Evolutionary conservation across 2,797 vertebrate genomes (phyloP).

Genomic region (Mormyrops attenuatus): DNA sequence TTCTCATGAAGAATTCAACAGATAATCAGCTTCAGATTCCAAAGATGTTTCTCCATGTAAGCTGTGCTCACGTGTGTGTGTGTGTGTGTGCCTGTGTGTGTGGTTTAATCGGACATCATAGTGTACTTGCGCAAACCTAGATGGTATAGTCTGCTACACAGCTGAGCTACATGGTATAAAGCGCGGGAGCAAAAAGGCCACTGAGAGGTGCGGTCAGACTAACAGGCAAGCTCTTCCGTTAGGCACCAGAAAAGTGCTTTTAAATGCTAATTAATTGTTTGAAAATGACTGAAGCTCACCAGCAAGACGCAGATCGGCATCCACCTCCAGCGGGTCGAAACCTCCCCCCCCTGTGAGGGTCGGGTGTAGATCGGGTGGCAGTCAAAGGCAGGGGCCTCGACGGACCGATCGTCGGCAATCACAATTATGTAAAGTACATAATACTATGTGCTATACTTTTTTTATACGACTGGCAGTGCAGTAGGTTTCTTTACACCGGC

Average conservation of each 20-base stretch:
- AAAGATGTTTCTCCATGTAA: slow-evolving; percentile 44
- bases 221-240: neutral
- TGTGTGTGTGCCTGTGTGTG: neutral
- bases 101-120: neutral
- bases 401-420: neutral
- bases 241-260: neutral
- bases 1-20: slow-evolving; percentile 34
- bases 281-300: slow-evolving; percentile 50
- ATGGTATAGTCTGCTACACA: neutral
- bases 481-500: neutral
- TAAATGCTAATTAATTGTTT: neutral
- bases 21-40: slow-evolving; percentile 46
- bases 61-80: neutral
- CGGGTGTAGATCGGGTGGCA: too few species aligned
- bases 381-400: neutral
- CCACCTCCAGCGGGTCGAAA: slow-evolving; percentile 68
- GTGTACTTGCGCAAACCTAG: neutral
- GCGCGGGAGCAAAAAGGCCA: neutral
- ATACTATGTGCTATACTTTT: neutral
- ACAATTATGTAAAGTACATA: neutral
- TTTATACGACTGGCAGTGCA: neutral
- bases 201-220: neutral
- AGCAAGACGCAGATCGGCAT: slow-evolving; percentile 60
- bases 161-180: neutral
- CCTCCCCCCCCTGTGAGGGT: neutral